phyloP scores from a whole-genome alignment of 2,888 invertebrate genomes.

The Parthenolecanium corni region DNA sequence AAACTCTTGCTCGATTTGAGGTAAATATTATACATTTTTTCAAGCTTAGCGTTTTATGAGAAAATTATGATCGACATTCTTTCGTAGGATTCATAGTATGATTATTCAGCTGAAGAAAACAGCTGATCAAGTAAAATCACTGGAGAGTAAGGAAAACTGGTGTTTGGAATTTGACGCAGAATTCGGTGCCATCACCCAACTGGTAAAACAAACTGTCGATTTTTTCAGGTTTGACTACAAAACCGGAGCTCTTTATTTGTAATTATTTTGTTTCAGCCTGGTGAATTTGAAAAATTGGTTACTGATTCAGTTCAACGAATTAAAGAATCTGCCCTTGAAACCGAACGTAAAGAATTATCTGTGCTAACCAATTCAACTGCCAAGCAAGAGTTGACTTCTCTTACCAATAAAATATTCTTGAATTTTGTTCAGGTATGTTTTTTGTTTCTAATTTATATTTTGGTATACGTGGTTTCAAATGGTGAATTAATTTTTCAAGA shows the following conservation, averaged over 20 bases:
- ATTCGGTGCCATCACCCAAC: constrained; percentile 71
- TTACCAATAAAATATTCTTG: constrained; percentile 49
- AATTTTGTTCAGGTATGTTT: constrained; percentile 37
- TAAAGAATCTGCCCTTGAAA: constrained; percentile 57
- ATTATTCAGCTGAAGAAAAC: constrained; percentile 73
- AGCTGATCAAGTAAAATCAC: constrained; percentile 58
- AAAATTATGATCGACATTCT: constrained; percentile 11
- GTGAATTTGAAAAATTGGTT: constrained; percentile 58
- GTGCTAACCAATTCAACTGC: constrained; percentile 46
- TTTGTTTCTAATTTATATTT: not conserved
- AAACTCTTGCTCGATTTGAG: constrained; percentile 76
- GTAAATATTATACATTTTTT: constrained; percentile 33
- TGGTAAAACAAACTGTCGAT: constrained; percentile 36
- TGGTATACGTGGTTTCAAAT: not conserved
- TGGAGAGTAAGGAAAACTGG: constrained; percentile 72
- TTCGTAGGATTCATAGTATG: constrained; percentile 61
- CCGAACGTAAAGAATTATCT: constrained; percentile 53
- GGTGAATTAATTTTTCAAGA: too few species aligned
- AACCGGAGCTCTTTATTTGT: not conserved
- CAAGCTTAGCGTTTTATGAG: not conserved
- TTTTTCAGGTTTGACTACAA: not conserved
- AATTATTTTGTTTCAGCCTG: constrained; percentile 44
- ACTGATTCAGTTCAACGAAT: constrained; percentile 58
- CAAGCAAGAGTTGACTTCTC: constrained; percentile 42
- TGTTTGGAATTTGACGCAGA: constrained; percentile 69